Evolutionary conservation across 2,888 invertebrate genomes (phyloP).

Genomic region (Operophtera brumata): DNA sequence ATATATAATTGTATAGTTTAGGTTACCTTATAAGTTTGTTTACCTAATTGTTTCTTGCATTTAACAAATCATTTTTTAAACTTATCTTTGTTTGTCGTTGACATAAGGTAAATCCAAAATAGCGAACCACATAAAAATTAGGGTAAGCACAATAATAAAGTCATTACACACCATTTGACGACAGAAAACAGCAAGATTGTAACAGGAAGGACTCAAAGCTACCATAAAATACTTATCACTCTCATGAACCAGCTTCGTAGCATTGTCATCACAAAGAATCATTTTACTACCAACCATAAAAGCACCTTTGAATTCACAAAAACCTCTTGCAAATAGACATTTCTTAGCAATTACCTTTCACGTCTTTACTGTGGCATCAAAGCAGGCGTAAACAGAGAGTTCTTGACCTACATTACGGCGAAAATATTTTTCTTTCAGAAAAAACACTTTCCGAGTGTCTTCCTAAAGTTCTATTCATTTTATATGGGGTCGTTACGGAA

Average conservation of each 20-base stretch:
- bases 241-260: neutral
- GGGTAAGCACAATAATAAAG: neutral
- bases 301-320: slow-evolving; percentile 4
- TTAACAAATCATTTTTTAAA: too few relatives aligned
- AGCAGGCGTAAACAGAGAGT: slow-evolving; percentile 6
- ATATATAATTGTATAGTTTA: too few relatives aligned
- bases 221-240: slow-evolving; percentile 11
- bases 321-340: slow-evolving; percentile 22
- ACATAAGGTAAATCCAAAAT: too few relatives aligned
- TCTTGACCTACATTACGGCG: slow-evolving; percentile 1
- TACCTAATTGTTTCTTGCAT: too few relatives aligned
- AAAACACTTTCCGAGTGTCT: slow-evolving; percentile 2
- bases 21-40: too few relatives aligned
- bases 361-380: slow-evolving; percentile 16
- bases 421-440: slow-evolving; percentile 3
- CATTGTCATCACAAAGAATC: slow-evolving; percentile 5
- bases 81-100: too few relatives aligned
- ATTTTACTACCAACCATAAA: slow-evolving; percentile 14
- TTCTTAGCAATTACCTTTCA: slow-evolving; percentile 27
- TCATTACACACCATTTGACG: slow-evolving; percentile 3
- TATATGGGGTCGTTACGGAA: neutral
- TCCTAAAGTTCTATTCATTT: neutral
- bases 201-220: neutral
- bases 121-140: too few relatives aligned
- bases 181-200: neutral